A percentile compares a stretch with the other conserved stretches of the same genome.
Evolutionary conservation across 2,113 vertebrate species (phyloP).

Genomic region (Meriones unguiculatus): DNA sequence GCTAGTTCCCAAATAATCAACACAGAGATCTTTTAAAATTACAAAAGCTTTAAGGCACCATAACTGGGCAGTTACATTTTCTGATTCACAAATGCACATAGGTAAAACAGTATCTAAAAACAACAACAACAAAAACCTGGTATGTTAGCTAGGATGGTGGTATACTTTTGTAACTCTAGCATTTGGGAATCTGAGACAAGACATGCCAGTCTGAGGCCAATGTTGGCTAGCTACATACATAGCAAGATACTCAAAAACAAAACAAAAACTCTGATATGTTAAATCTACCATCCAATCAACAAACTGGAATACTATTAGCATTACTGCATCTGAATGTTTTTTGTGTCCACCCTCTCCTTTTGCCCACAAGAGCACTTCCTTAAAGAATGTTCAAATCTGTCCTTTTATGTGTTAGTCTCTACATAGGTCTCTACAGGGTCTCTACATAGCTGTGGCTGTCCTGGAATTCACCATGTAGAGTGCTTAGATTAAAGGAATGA

Average conservation of each 20-base stretch:
- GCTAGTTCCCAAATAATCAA: no score
- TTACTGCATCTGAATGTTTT: background rate
- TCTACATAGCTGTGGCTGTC: background rate
- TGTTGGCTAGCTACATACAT: background rate
- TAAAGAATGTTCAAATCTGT: background rate
- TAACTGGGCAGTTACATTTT: background rate
- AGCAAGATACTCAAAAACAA: background rate
- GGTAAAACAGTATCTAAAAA: background rate
- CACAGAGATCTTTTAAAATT: no score
- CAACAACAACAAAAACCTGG: background rate
- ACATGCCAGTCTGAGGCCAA: background rate
- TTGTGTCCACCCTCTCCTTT: background rate
- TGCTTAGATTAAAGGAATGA: background rate
- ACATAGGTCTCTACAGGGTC: no score
- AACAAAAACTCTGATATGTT: background rate
- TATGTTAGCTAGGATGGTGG: background rate
- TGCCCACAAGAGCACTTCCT: background rate
- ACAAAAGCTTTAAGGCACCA: no score
- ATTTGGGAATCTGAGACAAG: background rate
- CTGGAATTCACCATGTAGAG: background rate
- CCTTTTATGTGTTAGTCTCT: background rate
- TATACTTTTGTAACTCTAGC: background rate
- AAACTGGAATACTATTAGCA: background rate
- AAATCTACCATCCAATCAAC: background rate
- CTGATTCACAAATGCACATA: background rate